Evolutionary conservation across 2,113 vertebrate species (phyloP), one percentile per base, ranked within the genome.

Genomic region (Dryoscopus gambensis): DNA sequence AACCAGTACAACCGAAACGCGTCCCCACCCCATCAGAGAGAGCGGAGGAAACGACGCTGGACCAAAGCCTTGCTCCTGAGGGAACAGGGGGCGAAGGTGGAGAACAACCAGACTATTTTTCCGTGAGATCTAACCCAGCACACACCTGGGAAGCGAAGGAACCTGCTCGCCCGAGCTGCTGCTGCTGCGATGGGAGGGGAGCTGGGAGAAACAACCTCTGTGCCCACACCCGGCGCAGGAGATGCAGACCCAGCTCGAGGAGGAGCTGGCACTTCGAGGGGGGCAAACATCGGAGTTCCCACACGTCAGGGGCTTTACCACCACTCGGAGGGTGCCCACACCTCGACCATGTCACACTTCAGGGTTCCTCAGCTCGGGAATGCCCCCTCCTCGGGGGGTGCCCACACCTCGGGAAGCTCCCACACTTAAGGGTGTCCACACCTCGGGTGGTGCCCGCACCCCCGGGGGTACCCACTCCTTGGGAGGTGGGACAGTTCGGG

Each of bases 141-240:
- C 63, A 35, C 24, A 18, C n/a, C 25, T 19, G 56, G 56, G 40
- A 30, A 53, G 46, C 0, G 2, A 46, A 69, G 20, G 69, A 28
- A 57, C 50, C 46, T n/a, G 52, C 56, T 74, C 25, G 53, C 15
- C 2, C 30, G n/a, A 40, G 56, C 89, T 30, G 56, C 50, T 8
- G 42, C 63, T 23, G 0, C 71, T 24, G 63, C 13, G 4, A 10
- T 10, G 70, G 4, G 21, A 84, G 33, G 39, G 35, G 21, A 25
- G 5, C 5, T 0, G 39, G 23, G 17, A 15, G 20, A 49, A 60
- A 7, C 5, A 16, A 35, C 0, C 31, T 27, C n/a, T 1, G 64
- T 40, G 78, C 65, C n/a, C 55, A 5, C 59, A 5, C 7, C 33
- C 2, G 15, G 42, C 11, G 6, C 44, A 15, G 19, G 46, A 35